Evolutionary conservation across 2,888 invertebrate genomes (phyloP).

Genomic region (Aleiodes testaceus): DNA sequence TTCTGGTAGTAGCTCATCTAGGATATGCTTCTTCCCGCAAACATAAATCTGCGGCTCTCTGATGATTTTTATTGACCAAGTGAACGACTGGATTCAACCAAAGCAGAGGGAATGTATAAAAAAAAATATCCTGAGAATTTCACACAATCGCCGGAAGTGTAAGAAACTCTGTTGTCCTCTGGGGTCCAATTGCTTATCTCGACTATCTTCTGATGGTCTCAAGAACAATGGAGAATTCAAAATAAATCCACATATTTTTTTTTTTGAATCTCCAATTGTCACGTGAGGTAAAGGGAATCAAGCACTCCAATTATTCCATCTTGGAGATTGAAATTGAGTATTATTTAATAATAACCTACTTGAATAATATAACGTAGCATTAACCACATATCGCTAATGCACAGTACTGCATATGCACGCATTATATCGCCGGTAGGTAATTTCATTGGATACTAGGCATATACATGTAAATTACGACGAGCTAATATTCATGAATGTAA

Average conservation of each 20-base stretch:
- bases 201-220: not conserved
- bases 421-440: slow-evolving; percentile 33
- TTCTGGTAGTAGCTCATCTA: slow-evolving; percentile 39
- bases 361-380: slow-evolving; percentile 26
- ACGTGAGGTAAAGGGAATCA: slow-evolving; percentile 19
- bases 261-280: not conserved
- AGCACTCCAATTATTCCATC: slow-evolving; percentile 34
- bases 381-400: slow-evolving; percentile 12
- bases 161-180: slow-evolving; percentile 1
- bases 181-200: slow-evolving; percentile 18
- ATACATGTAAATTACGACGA: slow-evolving; percentile 39
- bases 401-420: not conserved
- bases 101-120: not conserved
- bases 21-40: not conserved
- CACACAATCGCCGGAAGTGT: slow-evolving; percentile 23
- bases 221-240: not conserved
- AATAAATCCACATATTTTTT: not conserved
- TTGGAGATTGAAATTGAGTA: slow-evolving; percentile 12
- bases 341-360: slow-evolving; percentile 21
- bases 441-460: not conserved
- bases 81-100: not conserved
- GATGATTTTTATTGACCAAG: slow-evolving; percentile 13
- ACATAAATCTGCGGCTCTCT: slow-evolving; percentile 1
- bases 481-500: slow-evolving; percentile 26
- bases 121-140: not conserved